Conservation (phyloP, 2,113 vertebrate species). For the Lepus europaeus region DNA sequence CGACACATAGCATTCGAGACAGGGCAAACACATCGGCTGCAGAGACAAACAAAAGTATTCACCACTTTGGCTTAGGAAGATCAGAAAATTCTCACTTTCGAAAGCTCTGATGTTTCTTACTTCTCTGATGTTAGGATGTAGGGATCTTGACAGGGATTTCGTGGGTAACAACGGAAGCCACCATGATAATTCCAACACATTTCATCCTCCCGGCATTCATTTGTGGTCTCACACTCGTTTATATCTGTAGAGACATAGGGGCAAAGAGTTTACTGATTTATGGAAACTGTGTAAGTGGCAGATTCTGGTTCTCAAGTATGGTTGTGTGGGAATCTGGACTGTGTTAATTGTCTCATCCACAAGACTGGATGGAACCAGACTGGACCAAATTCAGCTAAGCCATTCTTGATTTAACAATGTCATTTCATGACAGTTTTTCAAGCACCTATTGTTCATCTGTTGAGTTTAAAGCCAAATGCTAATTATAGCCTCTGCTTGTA, state of each 20-base stretch:
- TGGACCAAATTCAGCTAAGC: background rate
- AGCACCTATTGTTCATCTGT: background rate
- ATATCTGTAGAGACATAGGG: constrained; percentile 90
- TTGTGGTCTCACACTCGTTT: constrained; percentile 96
- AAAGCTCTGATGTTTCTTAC: constrained; percentile 88
- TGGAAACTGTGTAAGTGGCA: constrained; percentile 1
- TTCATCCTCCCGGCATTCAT: constrained; percentile 95
- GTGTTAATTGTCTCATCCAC: constrained; percentile 50
- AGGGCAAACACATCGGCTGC: constrained; percentile 95
- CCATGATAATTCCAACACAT: constrained; percentile 98
- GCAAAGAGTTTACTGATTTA: constrained; percentile 45
- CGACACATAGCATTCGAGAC: constrained; percentile 91
- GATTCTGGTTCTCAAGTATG: constrained; percentile 52
- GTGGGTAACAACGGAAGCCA: constrained; percentile 97
- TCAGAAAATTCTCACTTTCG: constrained; percentile 13
- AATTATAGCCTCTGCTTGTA: background rate
- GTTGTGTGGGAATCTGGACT: background rate
- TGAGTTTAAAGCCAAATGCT: constrained; percentile 61
- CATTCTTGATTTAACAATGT: constrained; percentile 24
- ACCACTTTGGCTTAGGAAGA: background rate
- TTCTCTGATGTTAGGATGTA: constrained; percentile 95
- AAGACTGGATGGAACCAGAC: background rate
- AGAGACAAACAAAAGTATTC: constrained; percentile 73
- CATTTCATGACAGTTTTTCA: constrained; percentile 52
- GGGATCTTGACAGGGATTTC: constrained; percentile 96